A percentile compares a stretch with the other conserved stretches of the same genome.
These are phyloP conservation scores for Argynnis bischoffii DNA, from an alignment of 2,888 invertebrate species.

Conservation along the genomic window DNA sequence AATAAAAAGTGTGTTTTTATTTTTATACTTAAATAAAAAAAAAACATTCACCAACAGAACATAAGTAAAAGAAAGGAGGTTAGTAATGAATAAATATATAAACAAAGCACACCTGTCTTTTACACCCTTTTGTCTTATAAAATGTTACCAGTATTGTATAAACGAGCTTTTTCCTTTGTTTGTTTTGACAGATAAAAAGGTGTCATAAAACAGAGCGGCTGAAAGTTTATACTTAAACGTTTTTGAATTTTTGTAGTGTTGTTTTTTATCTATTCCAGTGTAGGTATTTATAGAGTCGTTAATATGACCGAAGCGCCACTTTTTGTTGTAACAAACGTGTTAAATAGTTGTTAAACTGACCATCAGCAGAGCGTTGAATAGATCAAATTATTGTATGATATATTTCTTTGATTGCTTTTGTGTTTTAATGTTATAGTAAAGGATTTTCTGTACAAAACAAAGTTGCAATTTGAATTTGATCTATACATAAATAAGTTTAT, in stretches of 20 bases:
- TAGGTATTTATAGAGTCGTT: constrained; percentile 30
- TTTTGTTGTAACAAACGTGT: constrained; percentile 29
- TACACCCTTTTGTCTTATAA: not conserved
- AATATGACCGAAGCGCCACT: constrained; percentile 23
- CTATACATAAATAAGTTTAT: not conserved
- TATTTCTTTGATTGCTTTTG: constrained; percentile 1
- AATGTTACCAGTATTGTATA: constrained; percentile 15
- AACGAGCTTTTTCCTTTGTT: constrained; percentile 12
- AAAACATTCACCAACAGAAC: not conserved
- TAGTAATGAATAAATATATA: constrained; percentile 5
- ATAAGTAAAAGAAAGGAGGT: not conserved
- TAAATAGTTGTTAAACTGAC: constrained; percentile 25
- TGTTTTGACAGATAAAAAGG: constrained; percentile 28
- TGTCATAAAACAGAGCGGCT: constrained; percentile 23
- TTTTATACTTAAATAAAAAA: not conserved
- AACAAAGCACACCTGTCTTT: constrained; percentile 6
- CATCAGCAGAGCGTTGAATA: constrained; percentile 19
- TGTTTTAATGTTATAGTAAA: not conserved
- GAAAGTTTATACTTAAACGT: constrained; percentile 19
- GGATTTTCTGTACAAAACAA: not conserved
- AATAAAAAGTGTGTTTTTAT: no score
- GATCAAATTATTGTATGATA: constrained; percentile 12
- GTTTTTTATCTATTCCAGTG: constrained; percentile 9
- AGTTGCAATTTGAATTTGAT: not conserved
- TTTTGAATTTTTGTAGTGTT: constrained; percentile 12